A percentile compares a stretch with the other conserved stretches of the same genome.
Evolutionary conservation across 2,888 invertebrate genomes (phyloP).

Genomic region (Luperina nickerlii): DNA sequence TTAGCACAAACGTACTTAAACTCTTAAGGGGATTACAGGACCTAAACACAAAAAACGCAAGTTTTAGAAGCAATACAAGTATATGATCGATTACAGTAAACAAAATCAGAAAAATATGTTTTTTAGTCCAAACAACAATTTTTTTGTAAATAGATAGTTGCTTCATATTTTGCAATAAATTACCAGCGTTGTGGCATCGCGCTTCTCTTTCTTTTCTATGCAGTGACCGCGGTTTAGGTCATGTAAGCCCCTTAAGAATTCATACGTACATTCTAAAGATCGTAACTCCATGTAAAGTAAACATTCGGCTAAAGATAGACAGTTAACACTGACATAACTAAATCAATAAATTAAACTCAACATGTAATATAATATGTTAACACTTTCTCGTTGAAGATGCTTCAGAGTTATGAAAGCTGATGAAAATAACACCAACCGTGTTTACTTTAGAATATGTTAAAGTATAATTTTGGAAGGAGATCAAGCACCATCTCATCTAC

Average conservation of each 20-base stretch:
- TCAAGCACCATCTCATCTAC: not conserved
- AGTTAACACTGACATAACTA: constrained; percentile 20
- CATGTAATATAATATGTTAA: constrained; percentile 2
- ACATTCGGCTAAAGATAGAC: constrained; percentile 34
- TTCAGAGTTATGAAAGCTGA: constrained; percentile 20
- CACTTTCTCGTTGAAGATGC: constrained; percentile 23
- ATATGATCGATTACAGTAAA: no score
- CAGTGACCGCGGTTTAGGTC: no score
- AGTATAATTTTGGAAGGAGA: not conserved
- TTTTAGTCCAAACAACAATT: no score
- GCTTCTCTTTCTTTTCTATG: no score
- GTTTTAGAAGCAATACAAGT: no score
- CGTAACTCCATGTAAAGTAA: constrained; percentile 31
- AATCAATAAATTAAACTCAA: constrained; percentile 20
- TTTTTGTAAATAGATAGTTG: no score
- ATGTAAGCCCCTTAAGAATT: not conserved
- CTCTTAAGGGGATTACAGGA: no score
- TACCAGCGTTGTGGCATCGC: no score
- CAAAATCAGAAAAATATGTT: no score
- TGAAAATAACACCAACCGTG: constrained; percentile 17
- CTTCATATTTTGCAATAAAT: no score
- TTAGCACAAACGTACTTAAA: constrained; percentile 5
- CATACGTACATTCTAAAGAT: constrained; percentile 6
- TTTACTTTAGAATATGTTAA: no score
- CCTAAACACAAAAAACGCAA: no score